phyloP scores from a whole-genome alignment of 2,888 invertebrate genomes.

The Harpagoxenus sublaevis region DNA sequence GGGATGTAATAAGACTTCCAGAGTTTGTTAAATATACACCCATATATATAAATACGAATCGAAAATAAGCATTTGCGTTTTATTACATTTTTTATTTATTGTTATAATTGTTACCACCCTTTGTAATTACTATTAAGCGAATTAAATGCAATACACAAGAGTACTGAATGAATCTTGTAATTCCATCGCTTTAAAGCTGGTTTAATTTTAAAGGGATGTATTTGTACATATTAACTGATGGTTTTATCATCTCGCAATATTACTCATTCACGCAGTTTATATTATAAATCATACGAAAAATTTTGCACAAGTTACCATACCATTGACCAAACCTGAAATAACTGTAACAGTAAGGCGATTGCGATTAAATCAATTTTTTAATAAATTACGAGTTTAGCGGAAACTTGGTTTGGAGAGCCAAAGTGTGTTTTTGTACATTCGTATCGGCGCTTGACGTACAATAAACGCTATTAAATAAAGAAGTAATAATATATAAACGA shows the following conservation, averaged over 20 bases:
- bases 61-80: conserved; percentile 24
- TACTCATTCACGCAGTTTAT: conserved; percentile 53
- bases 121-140: conserved; percentile 36
- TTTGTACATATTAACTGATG: conserved; percentile 34
- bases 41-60: conserved; percentile 11
- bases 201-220: background rate
- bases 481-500: conserved; percentile 33
- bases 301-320: conserved; percentile 68
- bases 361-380: conserved; percentile 69
- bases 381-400: conserved; percentile 55
- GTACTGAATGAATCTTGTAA: conserved; percentile 24
- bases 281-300: conserved; percentile 48
- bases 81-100: conserved; percentile 38
- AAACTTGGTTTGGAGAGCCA: conserved; percentile 62
- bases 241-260: conserved; percentile 40
- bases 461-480: conserved; percentile 44
- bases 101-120: conserved; percentile 20
- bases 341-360: conserved; percentile 55
- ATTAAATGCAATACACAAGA: conserved; percentile 29
- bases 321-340: conserved; percentile 69
- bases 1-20: conserved; percentile 23
- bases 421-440: conserved; percentile 71
- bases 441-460: conserved; percentile 59
- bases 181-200: conserved; percentile 29
- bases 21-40: conserved; percentile 34